phyloP scores from a whole-genome alignment of 2,797 vertebrate genomes.

The Acanthurus leucopareius region DNA sequence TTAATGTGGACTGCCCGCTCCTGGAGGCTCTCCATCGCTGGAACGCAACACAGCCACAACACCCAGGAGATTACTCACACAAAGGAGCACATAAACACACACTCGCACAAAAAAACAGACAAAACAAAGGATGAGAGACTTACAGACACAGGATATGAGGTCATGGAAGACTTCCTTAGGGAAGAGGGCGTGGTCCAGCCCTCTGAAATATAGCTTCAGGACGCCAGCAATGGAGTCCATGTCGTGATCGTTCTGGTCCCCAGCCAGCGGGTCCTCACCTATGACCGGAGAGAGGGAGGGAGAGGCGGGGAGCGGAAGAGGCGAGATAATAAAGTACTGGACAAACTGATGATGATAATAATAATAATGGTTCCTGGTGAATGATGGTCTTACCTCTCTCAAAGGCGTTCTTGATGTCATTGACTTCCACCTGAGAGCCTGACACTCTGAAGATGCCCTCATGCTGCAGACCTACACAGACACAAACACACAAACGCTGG shows the following conservation, averaged over 20 bases:
- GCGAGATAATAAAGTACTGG: background rate
- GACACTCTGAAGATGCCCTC: slow-evolving; percentile 98
- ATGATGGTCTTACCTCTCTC: slow-evolving; percentile 90
- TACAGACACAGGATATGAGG: slow-evolving; percentile 96
- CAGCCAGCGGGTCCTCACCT: slow-evolving; percentile 97
- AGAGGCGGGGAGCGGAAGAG: background rate
- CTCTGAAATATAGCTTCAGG: slow-evolving; percentile 97
- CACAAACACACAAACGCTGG: slow-evolving; percentile 22
- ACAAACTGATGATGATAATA: slow-evolving; percentile 4
- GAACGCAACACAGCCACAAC: slow-evolving; percentile 44
- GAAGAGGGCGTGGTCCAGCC: slow-evolving; percentile 94
- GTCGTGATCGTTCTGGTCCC: slow-evolving; percentile 98
- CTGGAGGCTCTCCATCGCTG: slow-evolving; percentile 96
- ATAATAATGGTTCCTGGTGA: background rate
- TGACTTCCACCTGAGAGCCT: slow-evolving; percentile 98
- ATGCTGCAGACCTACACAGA: slow-evolving; percentile 91
- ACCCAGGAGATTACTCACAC: slow-evolving; percentile 44
- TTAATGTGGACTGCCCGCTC: slow-evolving; percentile 94
- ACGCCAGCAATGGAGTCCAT: slow-evolving; percentile 99
- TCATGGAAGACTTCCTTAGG: slow-evolving; percentile 99
- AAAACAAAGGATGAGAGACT: slow-evolving; percentile 76
- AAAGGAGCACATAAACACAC: slow-evolving; percentile 32
- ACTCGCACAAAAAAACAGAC: slow-evolving; percentile 4
- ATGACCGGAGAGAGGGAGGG: background rate
- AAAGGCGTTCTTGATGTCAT: slow-evolving; percentile 99